Conservation (phyloP, 1,140 invertebrate species). For the Chelonus insularis region DNA sequence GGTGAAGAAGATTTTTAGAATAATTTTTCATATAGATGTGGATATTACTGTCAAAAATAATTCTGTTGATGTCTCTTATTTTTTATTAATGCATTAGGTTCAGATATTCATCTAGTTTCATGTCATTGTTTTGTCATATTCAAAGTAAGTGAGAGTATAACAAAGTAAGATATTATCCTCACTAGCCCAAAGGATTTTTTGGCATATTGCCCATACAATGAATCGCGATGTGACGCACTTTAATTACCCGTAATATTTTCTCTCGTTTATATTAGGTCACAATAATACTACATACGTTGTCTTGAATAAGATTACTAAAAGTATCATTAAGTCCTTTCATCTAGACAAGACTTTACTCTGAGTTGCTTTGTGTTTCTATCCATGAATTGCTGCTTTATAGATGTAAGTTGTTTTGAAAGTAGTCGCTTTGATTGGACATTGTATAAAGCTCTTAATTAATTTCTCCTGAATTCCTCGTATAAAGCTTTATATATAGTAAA, state of each 20-base stretch:
- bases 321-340: constrained; percentile 10
- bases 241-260: constrained; percentile 21
- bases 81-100: no score
- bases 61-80: no score
- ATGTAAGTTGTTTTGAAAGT: neutral
- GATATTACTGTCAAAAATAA: no score
- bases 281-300: constrained; percentile 7
- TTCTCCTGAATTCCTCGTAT: no score
- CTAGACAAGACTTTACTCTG: neutral
- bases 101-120: neutral
- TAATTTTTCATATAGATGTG: no score
- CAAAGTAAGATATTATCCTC: constrained; percentile 12
- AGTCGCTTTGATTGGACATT: neutral
- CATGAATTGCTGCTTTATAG: no score
- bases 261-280: constrained; percentile 20
- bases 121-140: neutral
- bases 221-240: constrained; percentile 25
- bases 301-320: neutral
- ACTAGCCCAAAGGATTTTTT: constrained; percentile 12
- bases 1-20: no score
- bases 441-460: neutral
- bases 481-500: no score
- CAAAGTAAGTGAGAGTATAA: neutral
- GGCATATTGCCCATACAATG: constrained; percentile 21
- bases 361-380: no score